Evolutionary conservation across 2,113 vertebrate genomes (phyloP), one percentile per base, ranked within the genome.

Genomic region (Myotis lucifugus): DNA sequence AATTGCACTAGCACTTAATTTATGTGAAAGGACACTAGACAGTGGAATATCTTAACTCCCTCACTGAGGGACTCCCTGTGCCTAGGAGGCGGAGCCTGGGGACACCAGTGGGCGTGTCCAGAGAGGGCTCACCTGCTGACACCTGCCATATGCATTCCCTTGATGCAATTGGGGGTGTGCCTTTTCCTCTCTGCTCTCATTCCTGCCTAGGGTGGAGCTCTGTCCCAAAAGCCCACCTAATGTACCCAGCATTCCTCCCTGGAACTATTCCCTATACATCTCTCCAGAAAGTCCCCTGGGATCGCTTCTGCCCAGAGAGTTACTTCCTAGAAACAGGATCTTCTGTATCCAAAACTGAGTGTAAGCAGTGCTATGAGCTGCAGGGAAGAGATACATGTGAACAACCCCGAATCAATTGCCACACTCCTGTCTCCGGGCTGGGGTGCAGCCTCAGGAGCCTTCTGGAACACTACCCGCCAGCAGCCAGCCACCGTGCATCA

Each of bases 11-110:
- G 9, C 13, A 6, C 4, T 64, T 70, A 17, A 52, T 83, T 86
- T 46, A 61, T 37, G n/a, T 46, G 56, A 34, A 4, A 64, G 50
- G 37, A 19, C 15, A 27, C 13, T n/a, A 34, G 67, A 18, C 14
- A 46, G 21, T 37, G 14, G 3, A 40, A 23, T n/a, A 29, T n/a
- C 70, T 52, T 29, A 46, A 27, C 10, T 59, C 29, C 42, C 56
- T 66, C 0, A 7, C 1, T 0, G 6, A 29, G 32, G 42, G 23
- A 64, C 12, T 17, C 12, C 0, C 4, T 1, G 3, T 5, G 23
- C 10, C 64, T 5, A n/a, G 46, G 4, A 37, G 29, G 6, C 1
- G 19, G 61, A 73, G n/a, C 27, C 78, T 3, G 4, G 32, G 23
- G 46, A 4, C 56, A 17, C n/a, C 85, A 23, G 0, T 15, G 85